Base-by-base conservation (phyloP, 1,140 invertebrate genomes). In the Polyergus mexicanus region DNA sequence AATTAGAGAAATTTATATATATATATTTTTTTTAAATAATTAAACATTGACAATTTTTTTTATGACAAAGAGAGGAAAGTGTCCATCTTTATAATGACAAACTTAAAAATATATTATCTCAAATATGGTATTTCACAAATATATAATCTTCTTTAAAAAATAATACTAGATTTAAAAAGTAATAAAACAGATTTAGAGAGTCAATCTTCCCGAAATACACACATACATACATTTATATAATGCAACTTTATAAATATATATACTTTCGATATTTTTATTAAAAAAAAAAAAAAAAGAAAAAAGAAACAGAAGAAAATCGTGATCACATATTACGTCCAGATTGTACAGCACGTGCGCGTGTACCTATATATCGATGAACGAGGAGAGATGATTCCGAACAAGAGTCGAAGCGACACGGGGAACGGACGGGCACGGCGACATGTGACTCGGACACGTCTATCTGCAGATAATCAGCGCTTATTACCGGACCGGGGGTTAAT, bases 401-500 rank as follows among this genome's bases (percentile, higher is more conserved):
- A 65, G 81, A 81, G 54, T 77, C 68, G 51, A 83, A 69, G 71
- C 51, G 81, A 51, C 85, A 68, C 75, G 80, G n/a, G 47, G 47
- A 10, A 44, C 8, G 2, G 16, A 19, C 47, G 4, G 86, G 44
- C 75, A 74, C 11, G 72, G 62, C 58, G 83, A 75, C 89, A 80
- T 84, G 86, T 83, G 66, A 77, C 66, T 69, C 65, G 68, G 62
- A 86, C 54, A 86, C 88, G 74, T 83, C 84, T 89, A 89, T 89
- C 88, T 86, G 71, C 76, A 89, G 91, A 92, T 92, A 93, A 92
- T 92, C 92, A 90, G 84, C 84, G 88, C 89, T 89, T 87, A 91
- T 88, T 92, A 89, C 77, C 74, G 35, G 65, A 88, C 81, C 81
- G 83, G 83, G 92, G 92, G 93, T 94, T 93, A 92, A 94, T 91